Base-by-base conservation (phyloP, 2,888 invertebrate species). In the Aphidius colemani region DNA sequence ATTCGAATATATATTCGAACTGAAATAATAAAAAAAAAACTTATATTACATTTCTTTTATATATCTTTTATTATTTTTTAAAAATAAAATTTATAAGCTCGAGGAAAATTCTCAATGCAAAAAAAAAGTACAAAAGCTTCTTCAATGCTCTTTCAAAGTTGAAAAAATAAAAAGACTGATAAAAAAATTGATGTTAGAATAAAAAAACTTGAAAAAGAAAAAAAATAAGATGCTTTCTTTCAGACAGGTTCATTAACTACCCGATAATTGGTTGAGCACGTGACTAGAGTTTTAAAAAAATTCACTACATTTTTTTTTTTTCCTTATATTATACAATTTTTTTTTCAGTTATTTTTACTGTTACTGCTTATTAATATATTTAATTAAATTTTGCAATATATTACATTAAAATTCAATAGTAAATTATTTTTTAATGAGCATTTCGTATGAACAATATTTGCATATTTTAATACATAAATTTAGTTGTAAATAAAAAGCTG, bases 181-280 rank as follows among this genome's bases (percentile, higher is more conserved):
- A 13, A 13, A 30, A 30, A 30, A 30, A 30, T 30, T 30, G 5
- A 30, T 30, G 30, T 30, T 30, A 30, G 5, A 30, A 30, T 30
- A 30, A 30, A 30, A 30, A 30, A 30, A 30, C 2, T 0, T 30
- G 0, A 30, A 30, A 30, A 30, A 30, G 0, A 30, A 30, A 30
- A 30, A 30, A 4, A 30, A 5, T 30, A 30, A 30, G 30, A 30
- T 5, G 30, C 44, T 58, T 59, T 68, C 48, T 58, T 56, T 61
- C 40, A 50, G 56, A 64, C 59, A 67, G 65, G 59, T 66, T 69
- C 70, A 67, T 67, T 66, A 69, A 66, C 63, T 30, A 44, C 53
- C 30, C 62, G 64, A 67, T 70, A 69, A 70, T 69, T 70, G 65
- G 59, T 57, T 53, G 53, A 49, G 61, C 63, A 63, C 67, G 67